phyloP scores from a whole-genome alignment of 2,888 invertebrate species.

The Lydus trimaculatus region DNA sequence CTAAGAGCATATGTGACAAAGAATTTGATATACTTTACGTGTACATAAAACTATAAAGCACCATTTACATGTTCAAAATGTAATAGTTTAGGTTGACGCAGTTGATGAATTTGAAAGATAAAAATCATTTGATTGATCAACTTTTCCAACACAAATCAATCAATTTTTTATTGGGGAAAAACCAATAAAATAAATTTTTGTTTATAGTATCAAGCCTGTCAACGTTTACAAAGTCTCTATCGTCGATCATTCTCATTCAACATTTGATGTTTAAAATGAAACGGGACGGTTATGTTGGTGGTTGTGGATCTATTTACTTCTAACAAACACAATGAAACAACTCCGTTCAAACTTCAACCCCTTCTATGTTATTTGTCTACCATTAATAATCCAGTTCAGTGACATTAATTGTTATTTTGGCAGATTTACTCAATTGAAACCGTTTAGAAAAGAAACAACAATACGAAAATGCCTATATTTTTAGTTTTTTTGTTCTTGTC shows the following conservation, averaged over 20 bases:
- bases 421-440: conserved; percentile 3
- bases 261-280: conserved; percentile 1
- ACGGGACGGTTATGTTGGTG: conserved; percentile 2
- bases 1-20: no score
- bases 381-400: conserved; percentile 17
- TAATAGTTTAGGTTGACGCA: no score
- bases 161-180: not conserved
- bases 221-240: not conserved
- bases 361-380: conserved; percentile 13
- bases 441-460: not conserved
- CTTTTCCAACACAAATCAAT: not conserved
- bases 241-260: conserved; percentile 12
- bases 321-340: conserved; percentile 10
- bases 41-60: no score
- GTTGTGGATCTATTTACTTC: conserved; percentile 12
- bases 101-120: no score
- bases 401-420: conserved; percentile 17
- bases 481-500: no score
- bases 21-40: no score
- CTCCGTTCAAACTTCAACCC: conserved; percentile 11
- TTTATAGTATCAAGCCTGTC: not conserved
- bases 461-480: not conserved
- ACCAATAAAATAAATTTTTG: not conserved
- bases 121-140: no score
- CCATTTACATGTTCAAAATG: no score